Conservation (phyloP, 2,113 vertebrate genomes). For the Dipodomys stephensi region DNA sequence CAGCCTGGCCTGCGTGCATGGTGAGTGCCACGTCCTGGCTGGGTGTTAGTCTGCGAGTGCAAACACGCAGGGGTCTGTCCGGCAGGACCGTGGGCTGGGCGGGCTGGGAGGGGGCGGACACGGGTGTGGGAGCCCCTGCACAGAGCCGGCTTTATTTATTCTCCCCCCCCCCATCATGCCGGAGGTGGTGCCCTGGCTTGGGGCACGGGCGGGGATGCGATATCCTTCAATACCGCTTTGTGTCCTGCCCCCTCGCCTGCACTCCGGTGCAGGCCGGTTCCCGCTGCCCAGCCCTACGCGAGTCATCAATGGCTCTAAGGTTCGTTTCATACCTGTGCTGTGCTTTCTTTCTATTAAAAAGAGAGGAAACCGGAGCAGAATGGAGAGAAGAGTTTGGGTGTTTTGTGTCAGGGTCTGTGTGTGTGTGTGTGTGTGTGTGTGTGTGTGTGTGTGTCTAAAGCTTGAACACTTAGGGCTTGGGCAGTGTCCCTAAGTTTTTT, state of each 20-base stretch:
- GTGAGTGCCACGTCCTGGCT: slow-evolving; percentile 3
- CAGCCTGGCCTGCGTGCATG: background rate
- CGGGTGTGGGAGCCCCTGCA: background rate
- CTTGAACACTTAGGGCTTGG: no score
- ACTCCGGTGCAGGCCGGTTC: background rate
- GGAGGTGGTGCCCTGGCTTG: slow-evolving; percentile 61
- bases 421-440: no score
- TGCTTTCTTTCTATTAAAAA: background rate
- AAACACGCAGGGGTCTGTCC: slow-evolving; percentile 67
- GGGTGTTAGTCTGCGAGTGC: slow-evolving; percentile 1
- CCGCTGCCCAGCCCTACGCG: background rate
- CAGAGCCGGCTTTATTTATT: slow-evolving; percentile 73
- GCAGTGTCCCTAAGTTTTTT: no score
- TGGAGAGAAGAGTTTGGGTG: background rate
- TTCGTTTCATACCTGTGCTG: background rate
- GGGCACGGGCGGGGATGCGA: background rate
- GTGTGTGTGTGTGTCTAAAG: no score
- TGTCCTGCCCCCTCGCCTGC: background rate
- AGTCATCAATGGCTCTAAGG: slow-evolving; percentile 20
- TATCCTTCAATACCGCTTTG: slow-evolving; percentile 45
- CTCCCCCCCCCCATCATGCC: background rate
- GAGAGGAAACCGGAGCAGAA: background rate
- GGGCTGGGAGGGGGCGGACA: background rate
- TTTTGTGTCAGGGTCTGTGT: background rate
- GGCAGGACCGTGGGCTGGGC: background rate